A percentile compares a stretch with the other conserved stretches of the same genome.
phyloP scores from a whole-genome alignment of 64 coral and sea anemone genomes.

The Dendrophyllia cribrosa region DNA sequence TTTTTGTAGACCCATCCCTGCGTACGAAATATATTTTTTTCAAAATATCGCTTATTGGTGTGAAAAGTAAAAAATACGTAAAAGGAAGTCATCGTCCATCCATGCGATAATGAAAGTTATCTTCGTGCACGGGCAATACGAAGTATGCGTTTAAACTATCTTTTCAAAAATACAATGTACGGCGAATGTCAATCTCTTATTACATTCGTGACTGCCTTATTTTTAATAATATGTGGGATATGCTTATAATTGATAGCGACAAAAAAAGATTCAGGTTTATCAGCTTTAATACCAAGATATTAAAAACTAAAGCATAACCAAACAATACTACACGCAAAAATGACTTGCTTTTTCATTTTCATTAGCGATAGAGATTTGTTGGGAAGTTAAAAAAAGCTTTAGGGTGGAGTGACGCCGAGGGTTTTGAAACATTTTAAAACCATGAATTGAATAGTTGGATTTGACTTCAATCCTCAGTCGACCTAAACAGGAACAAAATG shows the following conservation, averaged over 20 bases:
- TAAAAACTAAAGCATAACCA: not conserved
- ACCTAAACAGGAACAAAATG: too few relatives aligned
- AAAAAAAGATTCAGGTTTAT: slow-evolving; percentile 22
- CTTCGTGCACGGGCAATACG: too few relatives aligned
- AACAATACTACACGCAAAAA: not conserved
- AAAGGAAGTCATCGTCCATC: not conserved
- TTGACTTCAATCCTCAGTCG: too few relatives aligned
- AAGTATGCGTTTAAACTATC: not conserved
- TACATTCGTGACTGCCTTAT: not conserved
- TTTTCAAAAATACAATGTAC: not conserved
- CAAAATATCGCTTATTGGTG: too few relatives aligned
- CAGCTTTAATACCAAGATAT: slow-evolving; percentile 2
- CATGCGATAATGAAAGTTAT: not conserved
- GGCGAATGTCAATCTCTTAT: not conserved
- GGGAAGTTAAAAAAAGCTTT: too few relatives aligned
- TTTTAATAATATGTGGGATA: not conserved
- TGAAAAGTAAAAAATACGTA: not conserved
- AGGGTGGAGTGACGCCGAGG: not conserved
- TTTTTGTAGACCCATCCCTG: too few relatives aligned
- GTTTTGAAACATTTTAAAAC: not conserved
- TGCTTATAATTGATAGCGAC: not conserved
- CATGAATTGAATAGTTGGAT: too few relatives aligned
- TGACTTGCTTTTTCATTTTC: too few relatives aligned
- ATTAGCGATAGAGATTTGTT: too few relatives aligned
- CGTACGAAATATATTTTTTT: too few relatives aligned